phyloP scores from a whole-genome alignment of 2,113 vertebrate genomes.

The Hippolais icterina region DNA sequence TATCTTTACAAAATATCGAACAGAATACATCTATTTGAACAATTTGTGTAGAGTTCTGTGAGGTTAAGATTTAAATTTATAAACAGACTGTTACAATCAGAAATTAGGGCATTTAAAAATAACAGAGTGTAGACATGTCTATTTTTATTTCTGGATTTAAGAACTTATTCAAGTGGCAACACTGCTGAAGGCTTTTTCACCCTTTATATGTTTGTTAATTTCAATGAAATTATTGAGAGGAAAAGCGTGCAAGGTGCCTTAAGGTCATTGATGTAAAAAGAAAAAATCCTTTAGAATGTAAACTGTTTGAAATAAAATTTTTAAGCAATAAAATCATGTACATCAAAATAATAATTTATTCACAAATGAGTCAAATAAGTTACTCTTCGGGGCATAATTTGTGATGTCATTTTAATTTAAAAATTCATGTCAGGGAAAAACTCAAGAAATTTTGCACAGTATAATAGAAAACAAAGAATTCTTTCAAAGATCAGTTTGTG shows the following conservation, averaged over 20 bases:
- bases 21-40: neutral
- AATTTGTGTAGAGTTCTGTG: neutral
- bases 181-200: neutral
- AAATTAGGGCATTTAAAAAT: neutral
- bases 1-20: neutral
- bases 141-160: neutral
- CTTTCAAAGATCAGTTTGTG: constrained; percentile 3
- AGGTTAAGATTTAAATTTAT: neutral
- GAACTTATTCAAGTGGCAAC: neutral
- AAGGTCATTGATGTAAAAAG: neutral
- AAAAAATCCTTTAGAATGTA: neutral
- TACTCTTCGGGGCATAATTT: constrained; percentile 20
- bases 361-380: neutral
- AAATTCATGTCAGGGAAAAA: neutral
- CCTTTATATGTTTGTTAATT: neutral
- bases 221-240: neutral
- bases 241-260: neutral
- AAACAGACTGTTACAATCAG: neutral
- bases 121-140: neutral
- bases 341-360: constrained; percentile 23
- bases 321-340: neutral
- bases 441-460: constrained; percentile 28
- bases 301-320: neutral
- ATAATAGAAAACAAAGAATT: constrained; percentile 54
- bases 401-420: constrained; percentile 32